A percentile compares a stretch with the other conserved stretches of the same genome.
Evolutionary conservation across 2,113 vertebrate genomes (phyloP).

Genomic region (Aphyosemion australe): DNA sequence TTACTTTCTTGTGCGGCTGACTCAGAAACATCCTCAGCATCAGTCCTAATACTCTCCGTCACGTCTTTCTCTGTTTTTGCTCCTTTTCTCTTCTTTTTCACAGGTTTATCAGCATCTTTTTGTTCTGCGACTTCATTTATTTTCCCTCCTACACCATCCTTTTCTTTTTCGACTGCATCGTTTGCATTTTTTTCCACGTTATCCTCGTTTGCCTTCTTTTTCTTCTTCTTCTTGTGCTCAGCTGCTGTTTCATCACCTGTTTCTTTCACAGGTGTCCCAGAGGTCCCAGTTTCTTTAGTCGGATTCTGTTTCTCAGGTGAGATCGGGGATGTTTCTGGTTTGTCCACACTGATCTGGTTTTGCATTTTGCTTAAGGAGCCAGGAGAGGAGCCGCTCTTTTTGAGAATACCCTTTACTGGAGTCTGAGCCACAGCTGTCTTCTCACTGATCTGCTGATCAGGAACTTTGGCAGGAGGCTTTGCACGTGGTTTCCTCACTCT

Average conservation of each 20-base stretch:
- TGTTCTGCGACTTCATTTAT: neutral
- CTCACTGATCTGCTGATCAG: neutral
- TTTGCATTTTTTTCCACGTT: neutral
- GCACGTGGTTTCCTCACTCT: constrained; percentile 55
- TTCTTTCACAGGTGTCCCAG: neutral
- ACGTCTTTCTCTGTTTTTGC: neutral
- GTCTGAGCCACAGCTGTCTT: constrained; percentile 1
- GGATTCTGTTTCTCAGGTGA: constrained; percentile 18
- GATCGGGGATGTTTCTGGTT: neutral
- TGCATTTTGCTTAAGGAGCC: neutral
- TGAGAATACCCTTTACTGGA: neutral
- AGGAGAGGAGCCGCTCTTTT: constrained; percentile 21
- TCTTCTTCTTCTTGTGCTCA: constrained; percentile 45
- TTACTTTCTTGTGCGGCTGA: constrained; percentile 33
- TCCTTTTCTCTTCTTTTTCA: constrained; percentile 4
- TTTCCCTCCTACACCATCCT: neutral
- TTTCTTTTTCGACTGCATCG: neutral
- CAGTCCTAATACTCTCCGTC: neutral
- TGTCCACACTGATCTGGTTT: neutral
- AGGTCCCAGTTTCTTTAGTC: constrained; percentile 29
- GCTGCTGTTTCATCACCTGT: neutral
- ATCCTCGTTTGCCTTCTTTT: constrained; percentile 14
- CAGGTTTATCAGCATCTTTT: constrained; percentile 5
- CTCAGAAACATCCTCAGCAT: neutral
- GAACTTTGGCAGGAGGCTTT: constrained; percentile 34